These are phyloP conservation scores for Platysteira castanea DNA, from an alignment of 2,113 vertebrate genomes.

Conservation along the genomic window DNA sequence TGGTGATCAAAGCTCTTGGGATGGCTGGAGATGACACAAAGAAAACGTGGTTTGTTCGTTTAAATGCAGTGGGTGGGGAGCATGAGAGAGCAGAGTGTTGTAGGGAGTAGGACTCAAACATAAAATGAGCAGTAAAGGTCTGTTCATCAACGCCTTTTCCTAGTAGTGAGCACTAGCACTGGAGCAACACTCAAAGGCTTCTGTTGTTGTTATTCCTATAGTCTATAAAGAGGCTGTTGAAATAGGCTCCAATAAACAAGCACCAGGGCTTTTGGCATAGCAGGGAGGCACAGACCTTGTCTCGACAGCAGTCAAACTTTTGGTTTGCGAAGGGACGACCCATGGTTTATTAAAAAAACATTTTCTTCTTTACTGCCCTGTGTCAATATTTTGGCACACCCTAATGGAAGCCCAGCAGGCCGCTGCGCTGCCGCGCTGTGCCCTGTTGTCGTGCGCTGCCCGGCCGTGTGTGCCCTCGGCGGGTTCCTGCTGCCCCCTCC, in stretches of 20 bases:
- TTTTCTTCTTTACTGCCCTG: background rate
- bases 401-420: background rate
- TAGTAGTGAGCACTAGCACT: background rate
- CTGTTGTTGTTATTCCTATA: background rate
- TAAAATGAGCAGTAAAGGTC: background rate
- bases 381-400: background rate
- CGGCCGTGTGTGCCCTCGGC: background rate
- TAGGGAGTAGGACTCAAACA: background rate
- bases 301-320: background rate
- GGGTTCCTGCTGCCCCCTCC: background rate
- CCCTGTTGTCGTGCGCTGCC: background rate
- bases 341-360: background rate
- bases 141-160: background rate
- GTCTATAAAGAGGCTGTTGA: background rate
- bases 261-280: too few relatives aligned
- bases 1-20: constrained; percentile 43
- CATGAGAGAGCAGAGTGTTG: background rate
- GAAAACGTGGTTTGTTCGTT: constrained; percentile 53
- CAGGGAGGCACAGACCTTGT: background rate
- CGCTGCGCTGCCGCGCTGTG: background rate
- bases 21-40: constrained; percentile 25
- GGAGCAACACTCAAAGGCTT: background rate
- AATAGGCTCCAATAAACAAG: background rate
- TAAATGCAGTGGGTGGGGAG: constrained; percentile 53
- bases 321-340: background rate